Percentiles rank a stretch among this genome's conserved stretches.
phyloP scores from a whole-genome alignment of 2,888 invertebrate species.

The Meghimatium bilineatum region DNA sequence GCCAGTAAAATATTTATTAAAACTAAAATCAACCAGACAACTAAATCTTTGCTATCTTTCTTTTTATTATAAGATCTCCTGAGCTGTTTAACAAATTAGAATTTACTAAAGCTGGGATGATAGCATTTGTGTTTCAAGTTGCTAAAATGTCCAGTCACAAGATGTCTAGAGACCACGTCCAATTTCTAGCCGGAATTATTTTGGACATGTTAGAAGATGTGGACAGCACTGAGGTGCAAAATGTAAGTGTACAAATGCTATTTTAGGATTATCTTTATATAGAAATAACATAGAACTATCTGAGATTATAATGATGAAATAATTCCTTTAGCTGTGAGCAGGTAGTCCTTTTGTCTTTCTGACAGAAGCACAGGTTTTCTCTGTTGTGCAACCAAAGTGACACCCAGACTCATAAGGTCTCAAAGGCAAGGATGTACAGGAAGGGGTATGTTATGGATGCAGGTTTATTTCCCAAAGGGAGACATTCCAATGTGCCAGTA shows the following conservation, averaged over 20 bases:
- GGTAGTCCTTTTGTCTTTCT: too few species aligned
- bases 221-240: slow-evolving; percentile 1
- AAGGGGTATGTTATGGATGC: too few species aligned
- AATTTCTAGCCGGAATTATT: slow-evolving; percentile 47
- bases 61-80: slow-evolving; percentile 30
- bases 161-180: slow-evolving; percentile 48
- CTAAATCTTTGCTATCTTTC: neutral
- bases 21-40: too few species aligned
- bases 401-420: too few species aligned
- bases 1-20: too few species aligned
- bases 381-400: too few species aligned
- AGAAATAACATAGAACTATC: neutral
- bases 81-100: slow-evolving; percentile 50
- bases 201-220: slow-evolving; percentile 50
- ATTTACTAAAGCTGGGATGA: slow-evolving; percentile 48
- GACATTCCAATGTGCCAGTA: too few species aligned
- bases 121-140: slow-evolving; percentile 51
- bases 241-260: neutral
- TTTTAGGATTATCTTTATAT: neutral
- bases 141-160: slow-evolving; percentile 47
- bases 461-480: too few species aligned
- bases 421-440: too few species aligned
- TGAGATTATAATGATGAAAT: too few species aligned
- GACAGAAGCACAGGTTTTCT: too few species aligned
- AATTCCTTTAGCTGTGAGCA: too few species aligned